phyloP scores from a whole-genome alignment of 2,797 vertebrate genomes.

The Phylloscopus collybita region DNA sequence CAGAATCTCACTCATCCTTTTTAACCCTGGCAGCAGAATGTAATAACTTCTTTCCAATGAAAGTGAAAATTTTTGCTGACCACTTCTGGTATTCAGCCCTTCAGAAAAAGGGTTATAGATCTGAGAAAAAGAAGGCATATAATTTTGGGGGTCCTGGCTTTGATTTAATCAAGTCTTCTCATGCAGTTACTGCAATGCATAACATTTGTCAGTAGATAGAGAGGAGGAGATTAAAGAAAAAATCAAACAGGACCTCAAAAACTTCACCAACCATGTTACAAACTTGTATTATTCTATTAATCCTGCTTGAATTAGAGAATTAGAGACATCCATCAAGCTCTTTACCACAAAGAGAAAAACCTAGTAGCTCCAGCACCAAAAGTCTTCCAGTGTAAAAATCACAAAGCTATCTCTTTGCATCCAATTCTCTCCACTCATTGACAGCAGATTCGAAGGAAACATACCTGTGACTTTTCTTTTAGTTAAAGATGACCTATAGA shows the following conservation, averaged over 20 bases:
- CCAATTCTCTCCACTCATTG: background rate
- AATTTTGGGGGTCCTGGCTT: background rate
- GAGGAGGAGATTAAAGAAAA: background rate
- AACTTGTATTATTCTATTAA: background rate
- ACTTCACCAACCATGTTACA: background rate
- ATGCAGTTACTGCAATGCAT: background rate
- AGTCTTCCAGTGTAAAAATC: background rate
- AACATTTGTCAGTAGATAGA: background rate
- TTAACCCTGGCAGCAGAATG: background rate
- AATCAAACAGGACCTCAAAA: background rate
- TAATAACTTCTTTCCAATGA: background rate
- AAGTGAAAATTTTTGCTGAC: background rate
- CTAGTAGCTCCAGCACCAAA: background rate
- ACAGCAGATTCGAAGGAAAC: background rate
- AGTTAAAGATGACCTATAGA: slow-evolving; percentile 80
- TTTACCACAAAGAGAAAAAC: background rate
- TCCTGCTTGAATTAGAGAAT: background rate
- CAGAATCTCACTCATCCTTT: background rate
- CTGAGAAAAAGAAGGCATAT: background rate
- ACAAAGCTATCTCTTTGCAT: background rate
- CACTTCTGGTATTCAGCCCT: background rate
- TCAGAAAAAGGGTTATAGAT: background rate
- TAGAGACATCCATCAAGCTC: background rate
- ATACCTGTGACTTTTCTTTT: slow-evolving; percentile 89
- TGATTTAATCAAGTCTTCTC: background rate